Conservation (phyloP, 2,888 invertebrate genomes). For the Lumbricus terrestris region DNA sequence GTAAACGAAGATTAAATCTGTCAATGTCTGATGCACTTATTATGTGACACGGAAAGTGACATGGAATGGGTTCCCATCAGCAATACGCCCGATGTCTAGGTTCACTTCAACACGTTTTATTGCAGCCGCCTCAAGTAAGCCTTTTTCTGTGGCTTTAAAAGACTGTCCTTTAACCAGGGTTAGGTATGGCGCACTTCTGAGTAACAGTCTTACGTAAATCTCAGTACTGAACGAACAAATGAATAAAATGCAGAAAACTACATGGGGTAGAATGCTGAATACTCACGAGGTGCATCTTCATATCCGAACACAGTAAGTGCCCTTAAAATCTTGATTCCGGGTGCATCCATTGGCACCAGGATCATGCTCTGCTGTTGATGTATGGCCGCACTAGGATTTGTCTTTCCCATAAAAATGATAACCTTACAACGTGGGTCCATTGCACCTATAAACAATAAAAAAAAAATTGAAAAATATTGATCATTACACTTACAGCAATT, state of each 20-base stretch:
- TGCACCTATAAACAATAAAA: slow-evolving; percentile 48
- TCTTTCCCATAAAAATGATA: slow-evolving; percentile 62
- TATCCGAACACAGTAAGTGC: slow-evolving; percentile 60
- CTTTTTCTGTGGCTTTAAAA: too few relatives aligned
- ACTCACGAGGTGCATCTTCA: slow-evolving; percentile 59
- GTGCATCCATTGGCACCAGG: slow-evolving; percentile 61
- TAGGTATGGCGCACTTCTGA: too few relatives aligned
- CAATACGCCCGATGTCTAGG: too few relatives aligned
- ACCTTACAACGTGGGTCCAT: slow-evolving; percentile 60
- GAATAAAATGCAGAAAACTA: too few relatives aligned
- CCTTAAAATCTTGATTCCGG: slow-evolving; percentile 59
- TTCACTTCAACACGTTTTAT: too few relatives aligned
- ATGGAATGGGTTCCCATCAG: too few relatives aligned
- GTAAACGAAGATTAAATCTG: neutral
- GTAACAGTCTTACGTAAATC: too few relatives aligned
- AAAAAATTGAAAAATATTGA: neutral
- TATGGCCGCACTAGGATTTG: slow-evolving; percentile 48
- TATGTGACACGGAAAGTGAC: too few relatives aligned
- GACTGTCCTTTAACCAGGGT: too few relatives aligned
- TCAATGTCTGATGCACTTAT: neutral
- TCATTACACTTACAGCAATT: neutral
- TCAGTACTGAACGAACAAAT: too few relatives aligned
- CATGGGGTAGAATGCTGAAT: neutral
- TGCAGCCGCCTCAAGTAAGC: too few relatives aligned
- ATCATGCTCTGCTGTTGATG: slow-evolving; percentile 62